A percentile compares a stretch with the other conserved stretches of the same genome.
phyloP scores from a whole-genome alignment of 2,113 vertebrate genomes.

The Vombatus ursinus region DNA sequence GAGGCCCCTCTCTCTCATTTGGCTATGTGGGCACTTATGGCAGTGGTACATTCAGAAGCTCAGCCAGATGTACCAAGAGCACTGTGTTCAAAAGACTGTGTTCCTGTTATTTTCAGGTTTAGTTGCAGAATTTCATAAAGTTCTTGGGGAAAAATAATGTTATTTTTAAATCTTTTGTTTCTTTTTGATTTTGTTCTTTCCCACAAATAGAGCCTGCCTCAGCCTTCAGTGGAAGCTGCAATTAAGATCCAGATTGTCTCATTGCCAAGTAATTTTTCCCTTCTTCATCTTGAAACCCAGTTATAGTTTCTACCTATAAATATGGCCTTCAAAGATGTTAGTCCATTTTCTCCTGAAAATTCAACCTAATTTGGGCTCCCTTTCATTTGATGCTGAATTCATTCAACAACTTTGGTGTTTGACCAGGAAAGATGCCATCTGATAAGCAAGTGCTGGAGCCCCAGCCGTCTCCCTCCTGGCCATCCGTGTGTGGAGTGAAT shows the following conservation, averaged over 20 bases:
- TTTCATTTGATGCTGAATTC: constrained; percentile 42
- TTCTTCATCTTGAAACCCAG: constrained; percentile 38
- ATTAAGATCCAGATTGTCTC: constrained; percentile 63
- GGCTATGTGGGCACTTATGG: background rate
- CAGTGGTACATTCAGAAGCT: background rate
- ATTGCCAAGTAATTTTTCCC: constrained; percentile 45
- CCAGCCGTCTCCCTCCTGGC: background rate
- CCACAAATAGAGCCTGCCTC: constrained; percentile 46
- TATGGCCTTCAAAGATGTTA: constrained; percentile 49
- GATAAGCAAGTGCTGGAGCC: background rate
- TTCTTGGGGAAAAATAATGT: constrained; percentile 64
- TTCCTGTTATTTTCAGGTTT: constrained; percentile 61
- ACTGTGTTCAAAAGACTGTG: constrained; percentile 58
- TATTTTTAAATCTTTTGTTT: constrained; percentile 67
- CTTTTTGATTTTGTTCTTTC: constrained; percentile 19
- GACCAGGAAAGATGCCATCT: constrained; percentile 4
- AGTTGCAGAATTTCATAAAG: constrained; percentile 54
- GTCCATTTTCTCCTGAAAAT: constrained; percentile 54
- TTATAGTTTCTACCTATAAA: constrained; percentile 35
- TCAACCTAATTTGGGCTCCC: constrained; percentile 7
- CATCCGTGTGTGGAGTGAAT: background rate
- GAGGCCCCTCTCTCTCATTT: background rate
- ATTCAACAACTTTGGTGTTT: constrained; percentile 45
- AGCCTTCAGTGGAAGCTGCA: constrained; percentile 51
- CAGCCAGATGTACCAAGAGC: background rate